phyloP scores from a whole-genome alignment of 2,113 vertebrate species.

The Thymallus thymallus region DNA sequence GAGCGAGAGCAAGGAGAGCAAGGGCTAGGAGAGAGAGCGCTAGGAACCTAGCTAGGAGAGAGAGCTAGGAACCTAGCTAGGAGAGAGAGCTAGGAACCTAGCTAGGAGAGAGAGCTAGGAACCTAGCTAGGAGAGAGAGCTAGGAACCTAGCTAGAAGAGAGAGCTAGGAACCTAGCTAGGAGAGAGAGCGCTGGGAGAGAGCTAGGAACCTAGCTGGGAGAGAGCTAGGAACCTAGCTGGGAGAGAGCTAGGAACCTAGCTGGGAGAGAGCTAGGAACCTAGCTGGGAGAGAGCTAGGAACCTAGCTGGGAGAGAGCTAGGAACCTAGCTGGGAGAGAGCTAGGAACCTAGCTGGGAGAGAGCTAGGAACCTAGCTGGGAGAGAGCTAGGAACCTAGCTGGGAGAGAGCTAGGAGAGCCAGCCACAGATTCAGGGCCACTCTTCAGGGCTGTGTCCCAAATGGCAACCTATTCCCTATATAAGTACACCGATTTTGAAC shows the following conservation, averaged over 20 bases:
- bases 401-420: background rate
- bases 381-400: background rate
- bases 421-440: constrained; percentile 34
- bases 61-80: background rate
- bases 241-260: background rate
- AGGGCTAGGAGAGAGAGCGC: no score
- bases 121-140: background rate
- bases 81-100: background rate
- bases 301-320: background rate
- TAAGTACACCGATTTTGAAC: no score
- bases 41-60: background rate
- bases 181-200: no score
- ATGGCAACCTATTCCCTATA: no score
- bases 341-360: background rate
- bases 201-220: background rate
- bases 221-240: background rate
- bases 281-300: background rate
- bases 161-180: background rate
- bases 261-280: background rate
- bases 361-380: background rate
- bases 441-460: constrained; percentile 33
- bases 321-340: background rate
- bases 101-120: background rate
- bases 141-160: background rate
- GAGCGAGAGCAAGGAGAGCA: no score